Evolutionary conservation across 2,888 invertebrate genomes (phyloP), one percentile per base, ranked within the genome.

Genomic region (Xestia ashworthii): DNA sequence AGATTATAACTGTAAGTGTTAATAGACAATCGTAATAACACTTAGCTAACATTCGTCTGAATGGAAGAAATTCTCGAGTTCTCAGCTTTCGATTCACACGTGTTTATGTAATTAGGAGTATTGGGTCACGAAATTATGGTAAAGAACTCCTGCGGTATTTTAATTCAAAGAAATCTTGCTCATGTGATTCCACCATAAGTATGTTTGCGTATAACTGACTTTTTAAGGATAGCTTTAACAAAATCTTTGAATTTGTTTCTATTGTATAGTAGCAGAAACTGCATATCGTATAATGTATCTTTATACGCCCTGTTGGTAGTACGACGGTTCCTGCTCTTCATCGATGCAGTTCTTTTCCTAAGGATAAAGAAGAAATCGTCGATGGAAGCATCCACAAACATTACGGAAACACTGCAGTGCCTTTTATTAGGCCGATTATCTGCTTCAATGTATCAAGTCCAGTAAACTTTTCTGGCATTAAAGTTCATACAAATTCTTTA

Each of bases 1-100:
- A 83, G 72, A 76, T 85, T 83, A 77, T 86, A 82, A 82, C 81
- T 81, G 83, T 84, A 76, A 62, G 77, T 67, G 76, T 74, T 87
- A 80, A 87, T 77, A 81, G 55, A 81, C 76, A 84, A 81, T 84
- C 80, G 76, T 78, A 84, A 83, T 83, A 86, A 70, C 78, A 76
- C 77, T 83, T 78, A 48, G 76, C 73, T 65, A 77, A 82, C 77
- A 64, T 81, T 84, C 67, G 71, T 84, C 76, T 76, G 58, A 69
- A 62, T 78, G 67, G 55, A 55, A 44, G 65, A 82, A 82, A 76
- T 73, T 74, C 67, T 73, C 65, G 50, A 74, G 66, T 46, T 84
- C 64, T 75, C 71, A 11, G 76, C 84, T 84, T 86, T 87, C 86
- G 60, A 60, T 84, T 80, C 53, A 76, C 84, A 80, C 73, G 38